These are phyloP conservation scores for Poecile atricapillus DNA, from an alignment of 2,113 vertebrate species.

Conservation along the genomic window DNA sequence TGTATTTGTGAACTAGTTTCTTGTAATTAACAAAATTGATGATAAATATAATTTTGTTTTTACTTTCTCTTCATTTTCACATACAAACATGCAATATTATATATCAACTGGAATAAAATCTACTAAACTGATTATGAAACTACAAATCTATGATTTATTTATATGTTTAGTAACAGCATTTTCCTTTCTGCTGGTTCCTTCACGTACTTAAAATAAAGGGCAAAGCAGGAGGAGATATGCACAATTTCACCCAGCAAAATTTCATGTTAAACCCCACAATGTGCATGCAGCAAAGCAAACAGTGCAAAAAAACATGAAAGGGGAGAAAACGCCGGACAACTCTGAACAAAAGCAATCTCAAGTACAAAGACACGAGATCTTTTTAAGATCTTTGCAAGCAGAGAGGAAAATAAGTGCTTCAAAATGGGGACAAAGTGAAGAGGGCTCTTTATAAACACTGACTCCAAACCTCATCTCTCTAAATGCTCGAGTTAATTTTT, in stretches of 20 bases:
- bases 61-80: conserved; percentile 16
- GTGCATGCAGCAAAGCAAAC: conserved; percentile 9
- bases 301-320: conserved; percentile 15
- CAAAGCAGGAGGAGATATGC: neutral
- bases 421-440: conserved; percentile 25
- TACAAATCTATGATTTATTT: conserved; percentile 15
- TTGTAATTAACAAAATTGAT: conserved; percentile 53
- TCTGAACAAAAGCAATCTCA: conserved; percentile 44
- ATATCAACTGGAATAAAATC: conserved; percentile 17
- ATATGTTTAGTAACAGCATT: conserved; percentile 4
- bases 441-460: neutral
- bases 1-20: conserved; percentile 56
- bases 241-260: conserved; percentile 19
- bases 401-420: conserved; percentile 29
- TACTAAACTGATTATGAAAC: conserved; percentile 33
- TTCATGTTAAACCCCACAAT: neutral
- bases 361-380: conserved; percentile 43
- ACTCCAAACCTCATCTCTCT: neutral
- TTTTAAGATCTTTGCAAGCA: conserved; percentile 40
- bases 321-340: conserved; percentile 28
- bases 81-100: neutral
- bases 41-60: conserved; percentile 57
- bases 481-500: conserved; percentile 9
- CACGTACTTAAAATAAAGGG: neutral
- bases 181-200: conserved; percentile 12